Percentiles rank a stretch among this genome's conserved stretches.
Evolutionary conservation across 2,888 invertebrate genomes (phyloP).

Genomic region (Lasioglossum pauxillum): DNA sequence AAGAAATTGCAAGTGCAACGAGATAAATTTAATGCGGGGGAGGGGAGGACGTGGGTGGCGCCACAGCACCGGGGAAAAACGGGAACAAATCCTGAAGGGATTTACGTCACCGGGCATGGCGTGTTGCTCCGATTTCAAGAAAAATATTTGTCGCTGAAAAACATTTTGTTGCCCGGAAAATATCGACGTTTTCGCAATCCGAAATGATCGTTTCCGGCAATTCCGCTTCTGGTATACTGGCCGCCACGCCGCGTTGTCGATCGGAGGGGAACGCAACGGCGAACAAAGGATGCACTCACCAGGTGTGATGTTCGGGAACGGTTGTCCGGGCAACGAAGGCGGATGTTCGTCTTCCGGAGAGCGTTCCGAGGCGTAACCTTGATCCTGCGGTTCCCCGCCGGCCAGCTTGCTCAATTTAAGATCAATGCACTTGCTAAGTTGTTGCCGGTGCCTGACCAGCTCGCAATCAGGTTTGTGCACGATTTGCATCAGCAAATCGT

Average conservation of each 20-base stretch:
- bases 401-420: constrained; percentile 77
- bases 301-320: constrained; percentile 89
- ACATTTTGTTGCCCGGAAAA: background rate
- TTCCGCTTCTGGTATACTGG: background rate
- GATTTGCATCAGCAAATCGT: constrained; percentile 77
- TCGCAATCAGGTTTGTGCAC: constrained; percentile 81
- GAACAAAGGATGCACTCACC: constrained; percentile 85
- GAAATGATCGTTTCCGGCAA: background rate
- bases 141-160: background rate
- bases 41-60: too few relatives aligned
- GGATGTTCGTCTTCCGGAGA: constrained; percentile 92
- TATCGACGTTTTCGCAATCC: background rate
- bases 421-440: constrained; percentile 72
- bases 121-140: background rate
- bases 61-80: background rate
- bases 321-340: constrained; percentile 87
- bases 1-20: constrained; percentile 38
- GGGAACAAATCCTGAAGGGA: background rate
- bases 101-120: background rate
- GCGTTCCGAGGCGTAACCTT: constrained; percentile 91
- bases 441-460: constrained; percentile 77
- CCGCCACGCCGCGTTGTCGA: background rate
- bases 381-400: constrained; percentile 86
- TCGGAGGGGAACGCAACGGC: background rate
- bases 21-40: constrained; percentile 17